Evolutionary conservation across 2,888 invertebrate genomes (phyloP).

Genomic region (Acleris holmiana): DNA sequence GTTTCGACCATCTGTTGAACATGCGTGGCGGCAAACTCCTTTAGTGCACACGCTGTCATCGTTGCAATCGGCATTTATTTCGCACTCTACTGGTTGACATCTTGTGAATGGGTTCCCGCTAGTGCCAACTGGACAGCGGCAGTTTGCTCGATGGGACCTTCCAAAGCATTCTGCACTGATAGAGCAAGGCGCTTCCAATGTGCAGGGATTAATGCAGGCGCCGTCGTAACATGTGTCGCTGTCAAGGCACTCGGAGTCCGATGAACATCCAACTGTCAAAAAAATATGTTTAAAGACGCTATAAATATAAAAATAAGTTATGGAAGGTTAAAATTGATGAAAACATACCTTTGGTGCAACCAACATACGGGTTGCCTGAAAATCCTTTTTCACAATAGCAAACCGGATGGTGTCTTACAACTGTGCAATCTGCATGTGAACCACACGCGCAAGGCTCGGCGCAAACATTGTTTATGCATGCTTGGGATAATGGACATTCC

Average conservation of each 20-base stretch:
- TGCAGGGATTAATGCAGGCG: constrained; percentile 92
- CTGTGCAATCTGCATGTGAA: constrained; percentile 91
- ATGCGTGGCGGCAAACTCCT: constrained; percentile 92
- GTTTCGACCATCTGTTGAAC: constrained; percentile 85
- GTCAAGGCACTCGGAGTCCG: constrained; percentile 91
- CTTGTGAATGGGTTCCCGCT: constrained; percentile 92
- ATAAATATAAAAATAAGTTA: too few species aligned
- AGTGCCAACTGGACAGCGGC: constrained; percentile 90
- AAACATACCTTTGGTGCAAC: constrained; percentile 88
- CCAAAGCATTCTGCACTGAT: constrained; percentile 94
- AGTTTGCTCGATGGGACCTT: constrained; percentile 90
- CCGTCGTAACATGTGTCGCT: constrained; percentile 92
- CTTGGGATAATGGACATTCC: constrained; percentile 92
- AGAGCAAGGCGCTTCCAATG: constrained; percentile 91
- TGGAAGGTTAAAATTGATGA: constrained; percentile 8
- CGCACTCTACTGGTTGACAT: constrained; percentile 92
- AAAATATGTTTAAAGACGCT: too few species aligned
- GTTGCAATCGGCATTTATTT: constrained; percentile 91
- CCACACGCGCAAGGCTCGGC: constrained; percentile 95
- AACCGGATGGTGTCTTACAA: constrained; percentile 92
- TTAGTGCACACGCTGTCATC: constrained; percentile 88
- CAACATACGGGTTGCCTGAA: constrained; percentile 93
- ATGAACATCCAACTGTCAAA: constrained; percentile 90
- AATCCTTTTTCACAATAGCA: constrained; percentile 93
- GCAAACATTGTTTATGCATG: constrained; percentile 92